Base-by-base conservation (phyloP, 2,888 invertebrate species). In the Stegana nigrithorax region DNA sequence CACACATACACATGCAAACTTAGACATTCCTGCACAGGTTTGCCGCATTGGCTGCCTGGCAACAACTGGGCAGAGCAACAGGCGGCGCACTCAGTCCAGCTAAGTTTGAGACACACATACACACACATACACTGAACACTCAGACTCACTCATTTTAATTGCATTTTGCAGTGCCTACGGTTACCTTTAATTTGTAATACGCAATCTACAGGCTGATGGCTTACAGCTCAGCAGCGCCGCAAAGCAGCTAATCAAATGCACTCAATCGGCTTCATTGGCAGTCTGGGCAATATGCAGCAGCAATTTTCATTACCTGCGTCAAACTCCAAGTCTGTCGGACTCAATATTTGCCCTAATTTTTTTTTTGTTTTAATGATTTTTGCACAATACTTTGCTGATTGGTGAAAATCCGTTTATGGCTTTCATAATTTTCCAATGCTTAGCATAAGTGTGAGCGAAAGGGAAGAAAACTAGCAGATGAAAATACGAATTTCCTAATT, bases 101-200 rank as follows among this genome's bases (percentile, higher is more conserved):
- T n/a, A n/a, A 39, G n/a, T n/a, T n/a, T 2, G 2, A 44, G 47
- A 4, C 47, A 47, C n/a, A 4, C n/a, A 2, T 32, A 12, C 2
- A 10, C 32, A n/a, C 32, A 32, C n/a, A 32, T 12, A 32, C 3
- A 4, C 12, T 32, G 2, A 32, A 2, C n/a, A 32, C 12, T 32
- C 47, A 14, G 42, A 42, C n/a, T n/a, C 47, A 47, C n/a, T 47
- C 12, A 23, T 47, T 47, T 47, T 47, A 47, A 47, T 23, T 47
- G 47, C 47, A 23, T 19, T 47, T 47, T 47, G 10, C 12, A 47
- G 47, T 47, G 23, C 25, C 23, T 23, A 47, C 25, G 23, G 47
- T 23, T 23, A 47, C 47, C 21, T 2, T 47, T 23, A 12, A 23
- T 10, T 8, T 47, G 8, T 10, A 23, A 47, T 2, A 47, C 47